Conservation (phyloP, 2,888 invertebrate species). For the Nysson spinosus region DNA sequence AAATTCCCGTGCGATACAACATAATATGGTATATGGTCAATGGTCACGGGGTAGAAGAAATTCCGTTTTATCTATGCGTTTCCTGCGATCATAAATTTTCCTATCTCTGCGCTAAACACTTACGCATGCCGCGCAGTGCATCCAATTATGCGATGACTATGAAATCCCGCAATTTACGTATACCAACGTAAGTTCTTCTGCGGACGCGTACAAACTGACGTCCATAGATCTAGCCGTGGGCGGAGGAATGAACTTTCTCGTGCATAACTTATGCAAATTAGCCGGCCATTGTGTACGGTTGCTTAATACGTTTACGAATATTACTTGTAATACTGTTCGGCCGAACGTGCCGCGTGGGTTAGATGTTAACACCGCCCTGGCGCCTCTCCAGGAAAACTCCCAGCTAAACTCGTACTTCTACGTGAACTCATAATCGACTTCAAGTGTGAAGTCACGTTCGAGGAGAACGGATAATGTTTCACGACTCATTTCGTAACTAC, state of each 20-base stretch:
- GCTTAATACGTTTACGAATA: slow-evolving; percentile 64
- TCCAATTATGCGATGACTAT: slow-evolving; percentile 35
- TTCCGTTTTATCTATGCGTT: background rate
- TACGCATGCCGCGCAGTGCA: slow-evolving; percentile 15
- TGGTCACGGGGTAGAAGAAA: too few species aligned
- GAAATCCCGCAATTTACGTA: slow-evolving; percentile 9
- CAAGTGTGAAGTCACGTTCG: slow-evolving; percentile 10
- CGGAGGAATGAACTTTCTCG: slow-evolving; percentile 66
- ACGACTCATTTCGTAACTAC: too few species aligned
- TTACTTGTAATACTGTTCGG: slow-evolving; percentile 24
- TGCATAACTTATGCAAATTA: slow-evolving; percentile 70
- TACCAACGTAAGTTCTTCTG: background rate
- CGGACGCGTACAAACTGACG: background rate
- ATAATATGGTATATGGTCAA: too few species aligned
- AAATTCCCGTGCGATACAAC: too few species aligned
- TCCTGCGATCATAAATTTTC: background rate
- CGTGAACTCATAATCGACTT: slow-evolving; percentile 1
- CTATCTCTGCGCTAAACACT: slow-evolving; percentile 6
- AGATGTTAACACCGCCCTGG: slow-evolving; percentile 48
- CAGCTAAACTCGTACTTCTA: background rate
- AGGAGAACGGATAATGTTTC: too few species aligned
- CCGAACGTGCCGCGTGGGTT: slow-evolving; percentile 42
- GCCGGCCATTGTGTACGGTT: slow-evolving; percentile 63
- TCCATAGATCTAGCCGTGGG: slow-evolving; percentile 42
- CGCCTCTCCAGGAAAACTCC: slow-evolving; percentile 54